These are phyloP conservation scores for Sanderia malayensis DNA, from an alignment of 30 jellyfish, hydroid and myxozoan species.

Conservation along the genomic window DNA sequence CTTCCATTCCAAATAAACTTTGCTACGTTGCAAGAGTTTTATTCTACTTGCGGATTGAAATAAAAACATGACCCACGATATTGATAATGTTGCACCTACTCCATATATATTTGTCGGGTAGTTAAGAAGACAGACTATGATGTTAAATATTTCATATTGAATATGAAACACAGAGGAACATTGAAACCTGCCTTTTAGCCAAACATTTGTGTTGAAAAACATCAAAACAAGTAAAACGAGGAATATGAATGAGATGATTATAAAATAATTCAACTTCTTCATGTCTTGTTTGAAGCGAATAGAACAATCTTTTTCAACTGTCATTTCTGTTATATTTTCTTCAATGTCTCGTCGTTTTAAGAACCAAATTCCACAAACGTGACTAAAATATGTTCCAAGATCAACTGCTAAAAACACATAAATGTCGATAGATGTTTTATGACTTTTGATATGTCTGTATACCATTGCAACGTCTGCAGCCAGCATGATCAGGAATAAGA, in stretches of 20 bases:
- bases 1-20: not conserved
- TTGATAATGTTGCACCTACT: not conserved
- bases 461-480: slow-evolving; percentile 2
- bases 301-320: not conserved
- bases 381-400: slow-evolving; percentile 19
- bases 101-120: slow-evolving; percentile 1
- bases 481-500: slow-evolving; percentile 9
- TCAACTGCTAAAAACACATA: slow-evolving; percentile 13
- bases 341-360: slow-evolving; percentile 31
- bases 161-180: not conserved
- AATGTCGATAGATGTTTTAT: not conserved
- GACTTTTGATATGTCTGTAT: not conserved
- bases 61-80: slow-evolving; percentile 6
- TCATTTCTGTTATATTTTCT: not conserved
- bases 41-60: not conserved
- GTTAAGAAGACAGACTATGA: not conserved
- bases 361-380: slow-evolving; percentile 12
- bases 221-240: not conserved
- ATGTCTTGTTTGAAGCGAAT: not conserved
- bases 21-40: not conserved
- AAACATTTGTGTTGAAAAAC: slow-evolving; percentile 3
- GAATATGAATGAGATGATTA: not conserved
- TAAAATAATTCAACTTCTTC: not conserved
- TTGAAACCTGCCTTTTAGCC: not conserved
- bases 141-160: not conserved